Base-by-base conservation (phyloP, 2,797 vertebrate genomes). In the Eidolon dupreanum region DNA sequence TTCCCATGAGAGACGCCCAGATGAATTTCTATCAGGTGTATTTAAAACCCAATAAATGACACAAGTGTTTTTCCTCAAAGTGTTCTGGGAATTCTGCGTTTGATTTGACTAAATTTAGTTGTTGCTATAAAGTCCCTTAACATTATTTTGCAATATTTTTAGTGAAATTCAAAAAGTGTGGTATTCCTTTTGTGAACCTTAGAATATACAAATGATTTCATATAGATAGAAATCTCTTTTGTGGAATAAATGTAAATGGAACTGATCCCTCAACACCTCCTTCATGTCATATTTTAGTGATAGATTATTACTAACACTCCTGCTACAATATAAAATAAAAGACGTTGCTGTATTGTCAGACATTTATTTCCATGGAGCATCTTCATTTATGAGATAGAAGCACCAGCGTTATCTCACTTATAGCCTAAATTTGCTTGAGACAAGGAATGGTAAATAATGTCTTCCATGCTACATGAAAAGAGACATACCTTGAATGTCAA, bases 41-140 rank as follows among this genome's bases (percentile, higher is more conserved):
- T 71, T 93, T 73, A 94, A 71, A 88, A 83, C 28, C 38, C 70
- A 93, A 90, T 78, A 66, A 92, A 83, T 55, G 74, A 79, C 22
- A 93, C 41, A 43, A 36, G 24, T 38, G 53, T 66, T 41, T 68
- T 73, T 53, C 55, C 16, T 71, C 51, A 59, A 28, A 88, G 88
- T 55, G 13, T 68, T 85, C 87, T 92, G 33, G 75, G 38, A 83
- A 91, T 79, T 38, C 33, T 20, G 11, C 36, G 4, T 79, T 74
- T 63, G 57, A 41, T 61, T 57, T 83, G 33, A 90, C 22, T 81
- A 55, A 10, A 73, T 55, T 20, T 59, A 8, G 36, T 88, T 53
- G 4, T 82, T 65, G 20, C 31, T 70, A 0, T 66, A 28, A 93
- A 79, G 51, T 24, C 36, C 20, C 17, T 26, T 36, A 57, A 38